Evolutionary conservation across 2,888 invertebrate species (phyloP).

Genomic region (Folsomia manolachei): DNA sequence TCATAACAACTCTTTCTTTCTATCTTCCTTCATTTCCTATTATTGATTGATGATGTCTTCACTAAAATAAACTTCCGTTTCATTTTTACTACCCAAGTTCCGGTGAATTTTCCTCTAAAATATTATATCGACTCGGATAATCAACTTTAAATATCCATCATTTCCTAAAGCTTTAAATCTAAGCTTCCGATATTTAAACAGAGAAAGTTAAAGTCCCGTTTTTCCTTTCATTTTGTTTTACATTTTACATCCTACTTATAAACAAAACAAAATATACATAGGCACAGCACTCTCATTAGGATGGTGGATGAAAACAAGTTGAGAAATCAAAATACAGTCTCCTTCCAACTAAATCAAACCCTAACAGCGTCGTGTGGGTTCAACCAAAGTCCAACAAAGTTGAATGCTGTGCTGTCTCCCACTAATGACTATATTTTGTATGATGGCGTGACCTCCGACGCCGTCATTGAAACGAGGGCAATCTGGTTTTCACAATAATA

Average conservation of each 20-base stretch:
- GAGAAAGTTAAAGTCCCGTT: neutral
- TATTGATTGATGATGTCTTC: neutral
- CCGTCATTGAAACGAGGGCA: constrained; percentile 20
- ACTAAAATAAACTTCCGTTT: neutral
- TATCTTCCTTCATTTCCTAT: neutral
- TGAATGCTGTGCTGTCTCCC: neutral
- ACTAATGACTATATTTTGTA: neutral
- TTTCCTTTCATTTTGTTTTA: no score
- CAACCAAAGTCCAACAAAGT: neutral
- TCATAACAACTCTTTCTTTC: neutral
- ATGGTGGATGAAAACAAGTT: neutral
- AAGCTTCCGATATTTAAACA: neutral
- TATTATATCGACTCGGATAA: neutral
- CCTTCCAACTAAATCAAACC: neutral
- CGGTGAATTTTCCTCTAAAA: neutral
- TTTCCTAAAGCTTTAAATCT: neutral
- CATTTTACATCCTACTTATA: no score
- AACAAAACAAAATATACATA: no score
- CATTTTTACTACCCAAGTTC: neutral
- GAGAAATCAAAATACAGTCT: constrained; percentile 2
- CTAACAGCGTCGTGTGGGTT: neutral
- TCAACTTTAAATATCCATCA: neutral
- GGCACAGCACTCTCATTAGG: no score
- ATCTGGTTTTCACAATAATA: constrained; percentile 26
- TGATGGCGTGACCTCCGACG: constrained; percentile 22